Evolutionary conservation across 2,797 vertebrate species (phyloP), one percentile per base, ranked within the genome.

Genomic region (Galago senegalensis): DNA sequence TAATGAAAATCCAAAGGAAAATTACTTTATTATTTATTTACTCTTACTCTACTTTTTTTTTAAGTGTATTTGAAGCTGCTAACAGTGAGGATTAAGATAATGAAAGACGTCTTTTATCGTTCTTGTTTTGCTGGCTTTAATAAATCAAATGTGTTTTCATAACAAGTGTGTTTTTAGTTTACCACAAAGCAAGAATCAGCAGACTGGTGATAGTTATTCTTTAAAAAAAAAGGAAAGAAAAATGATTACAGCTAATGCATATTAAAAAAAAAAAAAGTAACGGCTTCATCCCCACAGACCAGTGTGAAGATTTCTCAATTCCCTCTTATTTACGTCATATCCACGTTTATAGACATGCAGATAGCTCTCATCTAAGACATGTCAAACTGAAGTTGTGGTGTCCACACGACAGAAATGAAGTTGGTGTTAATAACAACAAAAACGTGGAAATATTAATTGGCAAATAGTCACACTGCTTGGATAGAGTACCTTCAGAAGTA

Each of bases 1-100:
- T 92, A 95, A 92, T 92, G 87, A 94, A 96, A 96, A 63, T 21
- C 65, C 67, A 95, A 96, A 93, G 88, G 82, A 98, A 96, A 97
- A 89, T 84, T 40, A 80, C 79, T 91, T 94, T 80, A 56, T 91
- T 96, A 79, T 93, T 96, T 97, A 95, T 89, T 97, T 96, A 93
- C 82, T 87, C 61, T 31, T 43, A 80, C 31, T 83, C 63, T 84
- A 11, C 34, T 17, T 16, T 88, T 40, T 69, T 37, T 77, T 43
- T 43, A 93, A 94, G 82, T 4, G 0, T 89, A 73, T 92, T 67
- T 93, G 73, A 97, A 87, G 67, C 87, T 69, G 65, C 46, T 94
- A 18, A 86, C 77, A 67, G 70, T 97, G 88, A 96, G 85, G 89
- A 89, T 96, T 96, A 95, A 70, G 23, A 87, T 91, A 93, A 94